These are phyloP conservation scores for Thereva unica DNA, from an alignment of 2,888 invertebrate genomes.

Conservation along the genomic window DNA sequence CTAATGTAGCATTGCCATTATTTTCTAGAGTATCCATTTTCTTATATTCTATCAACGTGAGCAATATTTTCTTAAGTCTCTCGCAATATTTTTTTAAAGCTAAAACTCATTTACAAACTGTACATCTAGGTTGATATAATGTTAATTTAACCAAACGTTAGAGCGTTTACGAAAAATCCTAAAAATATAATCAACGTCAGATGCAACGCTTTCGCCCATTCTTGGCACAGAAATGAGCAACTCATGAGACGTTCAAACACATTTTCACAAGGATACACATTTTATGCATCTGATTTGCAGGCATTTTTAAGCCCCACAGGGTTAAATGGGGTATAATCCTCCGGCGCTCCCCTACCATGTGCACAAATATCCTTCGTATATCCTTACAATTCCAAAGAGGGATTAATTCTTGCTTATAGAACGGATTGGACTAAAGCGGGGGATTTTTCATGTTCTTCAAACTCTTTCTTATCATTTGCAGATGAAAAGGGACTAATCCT, in stretches of 20 bases:
- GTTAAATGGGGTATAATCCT: conserved; percentile 11
- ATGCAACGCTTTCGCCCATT: too few relatives aligned
- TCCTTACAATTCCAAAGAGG: conserved; percentile 23
- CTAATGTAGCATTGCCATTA: too few relatives aligned
- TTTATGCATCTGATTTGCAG: conserved; percentile 9
- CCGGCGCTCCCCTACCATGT: neutral
- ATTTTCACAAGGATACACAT: conserved; percentile 2
- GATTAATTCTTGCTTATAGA: conserved; percentile 31
- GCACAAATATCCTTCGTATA: conserved; percentile 16
- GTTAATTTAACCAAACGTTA: too few relatives aligned
- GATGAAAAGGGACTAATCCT: conserved; percentile 34
- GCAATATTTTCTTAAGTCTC: too few relatives aligned
- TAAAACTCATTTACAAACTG: too few relatives aligned
- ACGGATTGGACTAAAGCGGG: conserved; percentile 28
- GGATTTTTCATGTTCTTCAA: conserved; percentile 28
- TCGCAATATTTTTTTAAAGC: too few relatives aligned
- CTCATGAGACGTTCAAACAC: conserved; percentile 12
- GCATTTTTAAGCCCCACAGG: conserved; percentile 12
- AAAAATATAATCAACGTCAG: too few relatives aligned
- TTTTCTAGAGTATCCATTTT: too few relatives aligned
- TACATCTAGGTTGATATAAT: too few relatives aligned
- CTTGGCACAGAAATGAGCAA: too few relatives aligned
- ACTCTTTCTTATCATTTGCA: conserved; percentile 30
- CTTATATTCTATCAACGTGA: too few relatives aligned
- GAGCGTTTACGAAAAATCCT: too few relatives aligned